Conservation (phyloP, 2,113 vertebrate species). For the Nerophis lumbriciformis region DNA sequence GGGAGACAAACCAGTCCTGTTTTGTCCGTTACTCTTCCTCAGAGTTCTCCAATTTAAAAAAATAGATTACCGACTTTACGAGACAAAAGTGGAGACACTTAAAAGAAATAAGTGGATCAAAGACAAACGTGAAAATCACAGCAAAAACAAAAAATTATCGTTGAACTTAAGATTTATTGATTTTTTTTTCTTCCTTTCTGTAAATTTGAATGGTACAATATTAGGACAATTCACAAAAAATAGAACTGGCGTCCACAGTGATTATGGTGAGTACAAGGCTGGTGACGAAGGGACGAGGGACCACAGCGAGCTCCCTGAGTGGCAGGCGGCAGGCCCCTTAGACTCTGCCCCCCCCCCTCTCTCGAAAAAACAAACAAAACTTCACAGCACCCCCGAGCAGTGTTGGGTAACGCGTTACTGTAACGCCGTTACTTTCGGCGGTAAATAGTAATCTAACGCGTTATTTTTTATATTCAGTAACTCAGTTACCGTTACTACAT, state of each 20-base stretch:
- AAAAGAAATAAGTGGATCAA: constrained; percentile 55
- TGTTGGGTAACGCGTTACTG: too few species aligned
- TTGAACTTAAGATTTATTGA: constrained; percentile 42
- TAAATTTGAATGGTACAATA: constrained; percentile 62
- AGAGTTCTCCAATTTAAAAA: constrained; percentile 73
- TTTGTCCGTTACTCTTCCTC: constrained; percentile 62
- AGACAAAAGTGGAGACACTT: constrained; percentile 67
- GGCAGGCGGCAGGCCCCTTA: constrained; percentile 38
- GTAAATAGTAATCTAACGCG: too few species aligned
- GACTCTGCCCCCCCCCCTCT: constrained; percentile 32
- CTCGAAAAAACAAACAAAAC: constrained; percentile 18
- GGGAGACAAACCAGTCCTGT: constrained; percentile 42
- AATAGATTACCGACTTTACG: constrained; percentile 82
- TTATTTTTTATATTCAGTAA: too few species aligned
- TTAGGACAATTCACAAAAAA: constrained; percentile 75
- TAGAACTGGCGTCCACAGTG: constrained; percentile 73
- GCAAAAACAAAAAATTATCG: constrained; percentile 58
- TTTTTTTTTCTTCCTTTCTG: constrained; percentile 47
- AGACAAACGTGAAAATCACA: constrained; percentile 59
- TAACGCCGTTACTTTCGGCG: too few species aligned
- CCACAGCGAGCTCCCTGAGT: constrained; percentile 73
- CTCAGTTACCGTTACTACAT: too few species aligned
- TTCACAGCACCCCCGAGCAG: constrained; percentile 26
- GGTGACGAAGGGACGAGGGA: constrained; percentile 61
- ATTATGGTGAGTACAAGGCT: constrained; percentile 65